Evolutionary conservation across 2,888 invertebrate species (phyloP).

Genomic region (Caenorhabditis imperialis): DNA sequence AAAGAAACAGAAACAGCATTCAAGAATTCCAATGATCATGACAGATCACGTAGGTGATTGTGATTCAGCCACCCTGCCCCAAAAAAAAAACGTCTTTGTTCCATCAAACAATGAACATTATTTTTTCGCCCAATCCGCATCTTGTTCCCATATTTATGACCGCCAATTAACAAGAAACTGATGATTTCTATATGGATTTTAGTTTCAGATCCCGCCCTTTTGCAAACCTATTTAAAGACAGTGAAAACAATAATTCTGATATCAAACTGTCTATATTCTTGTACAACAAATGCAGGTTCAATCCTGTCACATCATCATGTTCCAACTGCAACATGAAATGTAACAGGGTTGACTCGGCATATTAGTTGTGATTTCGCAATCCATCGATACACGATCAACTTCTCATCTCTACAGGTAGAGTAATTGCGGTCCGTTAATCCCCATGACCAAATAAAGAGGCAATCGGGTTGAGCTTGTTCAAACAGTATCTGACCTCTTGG

Average conservation of each 20-base stretch:
- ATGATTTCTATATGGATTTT: background rate
- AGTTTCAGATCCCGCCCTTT: constrained; percentile 4
- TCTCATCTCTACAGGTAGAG: no score
- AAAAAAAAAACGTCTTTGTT: constrained; percentile 4
- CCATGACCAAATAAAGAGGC: constrained; percentile 16
- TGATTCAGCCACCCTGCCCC: no score
- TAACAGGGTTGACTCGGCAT: constrained; percentile 1
- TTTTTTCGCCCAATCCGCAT: background rate
- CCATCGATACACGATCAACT: no score
- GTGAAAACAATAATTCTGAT: no score
- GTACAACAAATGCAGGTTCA: background rate
- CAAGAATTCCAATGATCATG: no score
- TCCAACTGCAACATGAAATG: background rate
- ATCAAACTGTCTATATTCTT: background rate
- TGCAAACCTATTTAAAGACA: no score
- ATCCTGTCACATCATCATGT: background rate
- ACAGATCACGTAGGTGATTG: no score
- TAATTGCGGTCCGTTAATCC: no score
- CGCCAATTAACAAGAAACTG: constrained; percentile 2
- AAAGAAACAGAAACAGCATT: no score
- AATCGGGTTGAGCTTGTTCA: constrained; percentile 26
- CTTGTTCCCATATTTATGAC: constrained; percentile 7
- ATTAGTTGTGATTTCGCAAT: background rate
- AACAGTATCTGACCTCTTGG: no score
- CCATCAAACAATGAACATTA: constrained; percentile 3